Evolutionary conservation across 2,888 invertebrate species (phyloP).

Genomic region (Molorchus minor): DNA sequence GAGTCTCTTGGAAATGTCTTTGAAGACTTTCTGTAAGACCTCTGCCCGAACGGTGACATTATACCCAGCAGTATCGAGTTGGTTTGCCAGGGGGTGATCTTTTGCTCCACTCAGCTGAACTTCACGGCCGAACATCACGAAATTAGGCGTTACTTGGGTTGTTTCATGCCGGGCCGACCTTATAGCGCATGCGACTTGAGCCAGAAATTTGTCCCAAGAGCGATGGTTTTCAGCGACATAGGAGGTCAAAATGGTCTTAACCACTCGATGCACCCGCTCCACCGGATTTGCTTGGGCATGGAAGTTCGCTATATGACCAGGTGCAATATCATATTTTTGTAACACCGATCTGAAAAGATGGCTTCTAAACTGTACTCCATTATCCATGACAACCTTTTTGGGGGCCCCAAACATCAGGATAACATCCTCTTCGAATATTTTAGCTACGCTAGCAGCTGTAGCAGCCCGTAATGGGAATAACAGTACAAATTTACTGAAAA

Average conservation of each 20-base stretch:
- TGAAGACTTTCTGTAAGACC: neutral
- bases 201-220: slow-evolving; percentile 23
- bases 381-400: no score
- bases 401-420: no score
- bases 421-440: neutral
- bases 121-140: no score
- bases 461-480: no score
- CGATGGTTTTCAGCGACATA: slow-evolving; percentile 43
- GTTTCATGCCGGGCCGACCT: neutral
- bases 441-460: no score
- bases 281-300: slow-evolving; percentile 52
- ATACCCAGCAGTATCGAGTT: neutral
- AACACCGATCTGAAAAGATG: neutral
- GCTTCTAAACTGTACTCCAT: no score
- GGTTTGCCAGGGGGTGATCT: neutral
- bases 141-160: no score
- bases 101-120: no score
- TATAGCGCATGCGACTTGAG: no score
- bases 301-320: no score
- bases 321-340: neutral
- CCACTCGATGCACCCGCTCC: slow-evolving; percentile 48
- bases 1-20: neutral
- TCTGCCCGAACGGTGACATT: neutral
- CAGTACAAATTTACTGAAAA: neutral
- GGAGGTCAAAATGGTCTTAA: slow-evolving; percentile 49